These are phyloP conservation scores for Cepaea nemoralis DNA, from an alignment of 1,140 invertebrate species.

Conservation along the genomic window DNA sequence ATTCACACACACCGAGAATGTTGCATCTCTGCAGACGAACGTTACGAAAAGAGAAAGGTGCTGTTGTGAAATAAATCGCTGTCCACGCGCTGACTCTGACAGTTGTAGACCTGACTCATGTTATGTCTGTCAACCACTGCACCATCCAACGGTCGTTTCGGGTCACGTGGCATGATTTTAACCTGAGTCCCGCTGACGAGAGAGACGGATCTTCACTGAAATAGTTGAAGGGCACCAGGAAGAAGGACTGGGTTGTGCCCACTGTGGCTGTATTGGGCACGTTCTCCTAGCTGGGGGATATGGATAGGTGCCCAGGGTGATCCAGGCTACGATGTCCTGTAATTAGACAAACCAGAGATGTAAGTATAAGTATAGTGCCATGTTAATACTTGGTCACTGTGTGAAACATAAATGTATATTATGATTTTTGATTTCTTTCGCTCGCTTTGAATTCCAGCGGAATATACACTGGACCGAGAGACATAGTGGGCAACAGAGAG, in stretches of 20 bases:
- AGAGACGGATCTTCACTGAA: slow-evolving; percentile 62
- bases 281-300: slow-evolving; percentile 63
- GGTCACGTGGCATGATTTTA: slow-evolving; percentile 74
- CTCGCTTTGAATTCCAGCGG: no score
- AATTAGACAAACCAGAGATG: no score
- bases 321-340: slow-evolving; percentile 66
- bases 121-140: slow-evolving; percentile 50
- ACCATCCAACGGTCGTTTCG: slow-evolving; percentile 42
- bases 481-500: no score
- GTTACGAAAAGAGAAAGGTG: slow-evolving; percentile 24
- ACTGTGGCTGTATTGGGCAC: slow-evolving; percentile 58
- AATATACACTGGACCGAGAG: no score
- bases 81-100: background rate
- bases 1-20: no score
- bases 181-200: slow-evolving; percentile 55
- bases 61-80: background rate
- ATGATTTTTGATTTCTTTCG: no score
- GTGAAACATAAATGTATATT: no score
- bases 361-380: no score
- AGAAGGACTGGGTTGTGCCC: slow-evolving; percentile 53
- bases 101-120: slow-evolving; percentile 14
- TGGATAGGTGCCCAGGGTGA: slow-evolving; percentile 63
- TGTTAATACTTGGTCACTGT: no score
- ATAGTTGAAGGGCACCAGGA: slow-evolving; percentile 64
- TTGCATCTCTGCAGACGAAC: no score